These are phyloP conservation scores for Zaprionus lineosus DNA, from an alignment of 2,888 invertebrate species.

Conservation along the genomic window DNA sequence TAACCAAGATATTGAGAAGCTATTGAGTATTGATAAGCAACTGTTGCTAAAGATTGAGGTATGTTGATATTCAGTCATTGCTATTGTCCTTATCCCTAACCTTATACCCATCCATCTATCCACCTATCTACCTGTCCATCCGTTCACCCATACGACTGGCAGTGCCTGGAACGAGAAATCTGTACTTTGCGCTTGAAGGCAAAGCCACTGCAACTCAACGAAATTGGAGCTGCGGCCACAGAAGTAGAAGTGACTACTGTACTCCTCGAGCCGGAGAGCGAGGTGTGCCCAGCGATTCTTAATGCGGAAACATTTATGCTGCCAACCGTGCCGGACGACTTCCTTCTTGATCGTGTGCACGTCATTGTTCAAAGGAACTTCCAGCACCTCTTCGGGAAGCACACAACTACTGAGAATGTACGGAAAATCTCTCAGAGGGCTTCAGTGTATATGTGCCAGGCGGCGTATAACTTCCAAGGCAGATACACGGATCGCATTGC, in stretches of 20 bases:
- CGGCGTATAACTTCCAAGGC: conserved; percentile 80
- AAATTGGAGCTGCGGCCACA: conserved; percentile 29
- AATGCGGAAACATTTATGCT: conserved; percentile 69
- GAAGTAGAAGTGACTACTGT: conserved; percentile 36
- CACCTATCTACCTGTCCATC: too few species aligned
- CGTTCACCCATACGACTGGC: too few species aligned
- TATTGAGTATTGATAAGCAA: conserved; percentile 79
- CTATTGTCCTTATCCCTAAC: neutral
- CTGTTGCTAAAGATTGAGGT: conserved; percentile 85
- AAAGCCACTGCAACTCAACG: conserved; percentile 77
- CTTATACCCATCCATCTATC: neutral
- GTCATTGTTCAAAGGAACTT: conserved; percentile 79
- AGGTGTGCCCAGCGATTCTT: conserved; percentile 67
- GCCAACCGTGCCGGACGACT: conserved; percentile 77
- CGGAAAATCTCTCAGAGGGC: conserved; percentile 77
- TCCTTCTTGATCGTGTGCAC: conserved; percentile 77
- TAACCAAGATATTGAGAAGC: conserved; percentile 75
- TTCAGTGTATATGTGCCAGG: conserved; percentile 79
- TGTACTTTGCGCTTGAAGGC: conserved; percentile 79
- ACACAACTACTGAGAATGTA: conserved; percentile 70
- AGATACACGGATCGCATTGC: conserved; percentile 77
- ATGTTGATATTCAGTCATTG: neutral
- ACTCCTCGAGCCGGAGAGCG: conserved; percentile 47
- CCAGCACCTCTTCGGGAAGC: conserved; percentile 64
- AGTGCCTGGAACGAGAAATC: conserved; percentile 81